A percentile compares a stretch with the other conserved stretches of the same genome.
Conservation (phyloP, 2,888 invertebrate genomes). For the Eustalomyia histrio region DNA sequence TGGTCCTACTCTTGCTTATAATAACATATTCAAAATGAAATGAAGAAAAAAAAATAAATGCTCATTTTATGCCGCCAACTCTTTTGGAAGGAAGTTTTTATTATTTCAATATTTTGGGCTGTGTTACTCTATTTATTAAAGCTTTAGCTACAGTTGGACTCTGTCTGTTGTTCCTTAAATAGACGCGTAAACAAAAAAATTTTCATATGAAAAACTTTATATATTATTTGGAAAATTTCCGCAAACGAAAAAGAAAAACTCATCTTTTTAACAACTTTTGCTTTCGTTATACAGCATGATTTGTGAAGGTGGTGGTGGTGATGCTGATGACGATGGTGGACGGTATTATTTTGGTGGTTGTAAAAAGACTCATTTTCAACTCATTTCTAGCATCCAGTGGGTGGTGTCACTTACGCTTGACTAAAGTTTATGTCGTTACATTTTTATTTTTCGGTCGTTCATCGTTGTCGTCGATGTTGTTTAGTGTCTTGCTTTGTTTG, state of each 20-base stretch:
- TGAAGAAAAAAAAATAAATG: neutral
- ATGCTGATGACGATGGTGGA: no score
- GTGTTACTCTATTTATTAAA: constrained; percentile 42
- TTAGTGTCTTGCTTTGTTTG: neutral
- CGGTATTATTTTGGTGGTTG: neutral
- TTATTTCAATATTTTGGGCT: constrained; percentile 18
- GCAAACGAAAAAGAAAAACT: neutral
- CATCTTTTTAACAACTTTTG: constrained; percentile 56
- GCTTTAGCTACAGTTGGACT: constrained; percentile 52
- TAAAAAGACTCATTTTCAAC: constrained; percentile 1
- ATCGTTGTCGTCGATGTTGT: neutral
- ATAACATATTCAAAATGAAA: constrained; percentile 15
- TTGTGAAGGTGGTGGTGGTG: no score
- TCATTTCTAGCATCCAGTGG: constrained; percentile 37
- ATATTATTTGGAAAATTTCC: neutral
- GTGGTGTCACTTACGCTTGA: constrained; percentile 65
- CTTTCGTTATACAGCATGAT: constrained; percentile 50
- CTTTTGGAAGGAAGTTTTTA: constrained; percentile 39
- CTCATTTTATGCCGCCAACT: constrained; percentile 50
- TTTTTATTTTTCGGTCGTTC: constrained; percentile 19
- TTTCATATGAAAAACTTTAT: neutral
- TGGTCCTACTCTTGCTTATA: neutral
- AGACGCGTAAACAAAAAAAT: constrained; percentile 39
- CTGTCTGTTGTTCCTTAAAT: constrained; percentile 51
- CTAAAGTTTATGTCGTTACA: constrained; percentile 36